Evolutionary conservation across 1,140 invertebrate genomes (phyloP).

Genomic region (Colletes latitarsis): DNA sequence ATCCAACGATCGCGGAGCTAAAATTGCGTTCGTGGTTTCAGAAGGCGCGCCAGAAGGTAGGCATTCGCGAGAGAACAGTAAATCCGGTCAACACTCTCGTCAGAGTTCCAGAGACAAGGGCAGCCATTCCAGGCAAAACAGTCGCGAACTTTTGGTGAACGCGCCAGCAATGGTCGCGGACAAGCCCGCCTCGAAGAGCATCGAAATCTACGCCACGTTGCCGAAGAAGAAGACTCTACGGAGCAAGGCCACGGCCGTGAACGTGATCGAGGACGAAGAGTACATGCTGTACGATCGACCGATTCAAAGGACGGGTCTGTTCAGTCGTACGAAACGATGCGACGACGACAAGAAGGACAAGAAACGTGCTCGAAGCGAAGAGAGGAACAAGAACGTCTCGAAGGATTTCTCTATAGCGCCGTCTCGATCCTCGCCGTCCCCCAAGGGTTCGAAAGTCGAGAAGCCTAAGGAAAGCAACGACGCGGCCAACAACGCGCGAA

Average conservation of each 20-base stretch:
- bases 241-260: slow-evolving; percentile 83
- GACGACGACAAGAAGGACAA: slow-evolving; percentile 88
- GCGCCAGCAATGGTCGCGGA: slow-evolving; percentile 77
- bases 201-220: slow-evolving; percentile 94
- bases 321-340: slow-evolving; percentile 84
- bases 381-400: slow-evolving; percentile 86
- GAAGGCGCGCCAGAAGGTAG: slow-evolving; percentile 84
- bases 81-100: slow-evolving; percentile 84
- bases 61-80: slow-evolving; percentile 89
- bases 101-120: slow-evolving; percentile 86
- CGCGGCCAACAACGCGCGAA: slow-evolving; percentile 49
- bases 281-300: slow-evolving; percentile 85
- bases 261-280: slow-evolving; percentile 87
- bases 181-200: slow-evolving; percentile 85
- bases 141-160: slow-evolving; percentile 83
- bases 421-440: slow-evolving; percentile 80
- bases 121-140: slow-evolving; percentile 84
- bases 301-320: slow-evolving; percentile 85
- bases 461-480: slow-evolving; percentile 84
- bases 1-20: not conserved
- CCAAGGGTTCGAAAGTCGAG: slow-evolving; percentile 82
- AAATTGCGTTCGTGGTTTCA: slow-evolving; percentile 67
- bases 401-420: slow-evolving; percentile 86
- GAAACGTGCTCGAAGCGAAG: slow-evolving; percentile 91
- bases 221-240: slow-evolving; percentile 92